Percentiles rank a stretch among this genome's conserved stretches.
phyloP scores from a whole-genome alignment of 2,888 invertebrate species.

The Gibbula magus region DNA sequence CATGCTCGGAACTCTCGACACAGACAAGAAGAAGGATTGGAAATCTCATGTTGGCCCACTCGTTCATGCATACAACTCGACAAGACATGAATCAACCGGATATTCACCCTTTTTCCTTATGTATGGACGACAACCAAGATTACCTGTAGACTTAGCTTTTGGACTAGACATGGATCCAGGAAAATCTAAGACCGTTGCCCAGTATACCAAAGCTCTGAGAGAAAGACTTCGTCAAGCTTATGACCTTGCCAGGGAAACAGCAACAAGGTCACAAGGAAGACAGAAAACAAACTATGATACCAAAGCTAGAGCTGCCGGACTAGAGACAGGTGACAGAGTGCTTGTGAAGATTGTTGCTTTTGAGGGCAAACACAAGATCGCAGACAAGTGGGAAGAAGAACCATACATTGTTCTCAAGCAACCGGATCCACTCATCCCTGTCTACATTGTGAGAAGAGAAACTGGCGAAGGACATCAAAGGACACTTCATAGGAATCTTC shows the following conservation, averaged over 20 bases:
- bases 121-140: constrained; percentile 36
- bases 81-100: constrained; percentile 34
- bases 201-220: constrained; percentile 7
- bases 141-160: constrained; percentile 40
- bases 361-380: constrained; percentile 13
- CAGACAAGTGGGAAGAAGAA: constrained; percentile 23
- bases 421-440: constrained; percentile 19
- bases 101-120: constrained; percentile 39
- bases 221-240: constrained; percentile 15
- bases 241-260: background rate
- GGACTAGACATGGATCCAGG: too few relatives aligned
- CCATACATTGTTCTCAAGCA: background rate
- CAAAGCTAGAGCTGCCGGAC: background rate
- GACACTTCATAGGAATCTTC: constrained; percentile 17
- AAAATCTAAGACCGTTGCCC: background rate
- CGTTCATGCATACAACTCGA: constrained; percentile 37
- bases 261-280: background rate
- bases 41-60: too few relatives aligned
- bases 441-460: constrained; percentile 13
- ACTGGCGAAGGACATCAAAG: background rate
- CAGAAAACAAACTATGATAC: constrained; percentile 19
- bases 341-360: too few relatives aligned
- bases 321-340: constrained; percentile 21
- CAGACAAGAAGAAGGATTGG: constrained; percentile 38
- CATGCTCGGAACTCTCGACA: constrained; percentile 35